Conservation (phyloP, 2,797 vertebrate genomes). For the Crypturellus tataupa region DNA sequence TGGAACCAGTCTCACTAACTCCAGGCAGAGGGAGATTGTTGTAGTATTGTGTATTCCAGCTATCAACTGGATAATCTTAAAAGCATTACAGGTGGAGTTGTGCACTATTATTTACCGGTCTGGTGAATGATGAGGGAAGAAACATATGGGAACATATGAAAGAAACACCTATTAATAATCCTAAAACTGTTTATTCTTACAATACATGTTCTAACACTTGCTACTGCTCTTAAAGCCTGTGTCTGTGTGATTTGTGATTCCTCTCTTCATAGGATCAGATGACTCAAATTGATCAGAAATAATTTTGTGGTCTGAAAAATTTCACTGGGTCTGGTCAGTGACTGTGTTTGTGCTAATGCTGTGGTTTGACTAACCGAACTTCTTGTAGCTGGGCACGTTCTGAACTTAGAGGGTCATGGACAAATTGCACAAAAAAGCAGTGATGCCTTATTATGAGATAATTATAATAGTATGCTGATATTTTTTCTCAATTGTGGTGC, state of each 20-base stretch:
- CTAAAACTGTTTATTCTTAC: not conserved
- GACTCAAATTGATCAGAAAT: accelerated
- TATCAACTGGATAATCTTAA: not conserved
- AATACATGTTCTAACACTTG: accelerated
- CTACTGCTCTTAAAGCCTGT: not conserved
- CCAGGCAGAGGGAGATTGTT: not conserved
- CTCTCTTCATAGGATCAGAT: not conserved
- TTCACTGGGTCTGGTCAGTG: not conserved
- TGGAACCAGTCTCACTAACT: not conserved
- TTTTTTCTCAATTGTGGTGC: not conserved
- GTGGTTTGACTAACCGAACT: not conserved
- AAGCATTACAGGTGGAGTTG: not conserved
- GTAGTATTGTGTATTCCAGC: accelerated
- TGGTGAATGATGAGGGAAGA: not conserved
- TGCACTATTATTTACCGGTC: accelerated
- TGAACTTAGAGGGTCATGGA: not conserved
- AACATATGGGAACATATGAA: too few relatives aligned
- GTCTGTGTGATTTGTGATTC: not conserved
- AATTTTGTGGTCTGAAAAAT: not conserved
- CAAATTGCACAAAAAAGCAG: not conserved
- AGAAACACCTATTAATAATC: too few relatives aligned
- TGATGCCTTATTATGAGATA: not conserved
- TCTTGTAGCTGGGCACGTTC: not conserved
- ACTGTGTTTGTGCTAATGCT: not conserved
- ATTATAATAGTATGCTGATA: not conserved